Evolutionary conservation across 2,113 vertebrate genomes (phyloP).

Genomic region (Piaya cayana): DNA sequence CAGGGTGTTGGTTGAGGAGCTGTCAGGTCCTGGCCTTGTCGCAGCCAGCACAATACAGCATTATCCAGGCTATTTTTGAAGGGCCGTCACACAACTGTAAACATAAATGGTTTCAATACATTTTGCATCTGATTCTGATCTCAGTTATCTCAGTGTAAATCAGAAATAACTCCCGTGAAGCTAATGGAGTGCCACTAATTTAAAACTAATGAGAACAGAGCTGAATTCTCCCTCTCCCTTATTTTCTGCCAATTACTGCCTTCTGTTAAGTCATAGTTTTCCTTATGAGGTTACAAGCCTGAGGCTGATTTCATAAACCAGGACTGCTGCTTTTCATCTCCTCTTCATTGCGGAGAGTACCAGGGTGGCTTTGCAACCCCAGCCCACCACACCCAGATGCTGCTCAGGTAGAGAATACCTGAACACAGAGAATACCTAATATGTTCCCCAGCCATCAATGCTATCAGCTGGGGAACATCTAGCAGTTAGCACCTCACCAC

Average conservation of each 20-base stretch:
- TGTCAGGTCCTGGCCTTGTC: conserved; percentile 7
- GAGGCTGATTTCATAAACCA: not conserved
- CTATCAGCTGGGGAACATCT: not conserved
- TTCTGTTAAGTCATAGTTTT: not conserved
- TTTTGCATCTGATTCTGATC: not conserved
- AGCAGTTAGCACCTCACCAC: accelerated
- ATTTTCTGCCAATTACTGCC: conserved; percentile 1
- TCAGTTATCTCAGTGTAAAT: not conserved
- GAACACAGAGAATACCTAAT: too few species aligned
- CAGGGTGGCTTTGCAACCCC: accelerated
- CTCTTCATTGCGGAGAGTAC: not conserved
- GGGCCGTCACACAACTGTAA: not conserved
- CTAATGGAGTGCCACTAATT: not conserved
- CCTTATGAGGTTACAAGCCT: not conserved
- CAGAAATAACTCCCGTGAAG: not conserved
- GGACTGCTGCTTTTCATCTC: not conserved
- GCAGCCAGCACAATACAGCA: not conserved
- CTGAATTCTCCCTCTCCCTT: not conserved
- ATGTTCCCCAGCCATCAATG: not conserved
- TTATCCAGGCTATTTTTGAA: accelerated
- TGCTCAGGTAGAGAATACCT: too few species aligned
- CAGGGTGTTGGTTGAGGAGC: not conserved
- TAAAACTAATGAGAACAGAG: not conserved
- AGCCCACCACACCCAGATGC: too few species aligned
- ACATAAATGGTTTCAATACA: not conserved